Percentiles rank a stretch among this genome's conserved stretches.
These are phyloP conservation scores for Mystacides longicornis DNA, from an alignment of 2,888 invertebrate genomes.

Conservation along the genomic window DNA sequence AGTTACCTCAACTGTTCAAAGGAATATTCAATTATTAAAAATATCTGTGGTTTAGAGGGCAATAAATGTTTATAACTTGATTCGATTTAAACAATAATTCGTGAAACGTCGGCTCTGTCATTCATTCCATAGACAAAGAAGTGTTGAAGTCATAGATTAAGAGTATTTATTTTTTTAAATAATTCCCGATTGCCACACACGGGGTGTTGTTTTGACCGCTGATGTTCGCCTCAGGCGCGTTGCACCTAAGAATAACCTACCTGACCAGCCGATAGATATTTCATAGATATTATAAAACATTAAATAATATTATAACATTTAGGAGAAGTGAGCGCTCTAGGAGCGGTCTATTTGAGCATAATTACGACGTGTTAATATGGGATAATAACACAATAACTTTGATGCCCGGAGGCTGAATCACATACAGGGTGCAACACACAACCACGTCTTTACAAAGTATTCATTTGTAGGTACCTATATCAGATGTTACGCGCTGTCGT, in stretches of 20 bases:
- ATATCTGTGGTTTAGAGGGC: not conserved
- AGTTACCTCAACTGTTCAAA: too few relatives aligned
- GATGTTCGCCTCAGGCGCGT: not conserved
- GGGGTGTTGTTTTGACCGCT: conserved; percentile 1
- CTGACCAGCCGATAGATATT: not conserved
- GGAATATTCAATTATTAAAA: too few relatives aligned
- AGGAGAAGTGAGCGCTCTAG: not conserved
- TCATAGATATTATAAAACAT: not conserved
- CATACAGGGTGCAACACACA: too few relatives aligned
- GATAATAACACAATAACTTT: conserved; percentile 19
- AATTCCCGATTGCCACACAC: not conserved
- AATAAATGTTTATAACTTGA: not conserved
- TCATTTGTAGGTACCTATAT: too few relatives aligned
- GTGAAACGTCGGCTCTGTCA: not conserved
- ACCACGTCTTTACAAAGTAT: too few relatives aligned
- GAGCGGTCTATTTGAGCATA: conserved; percentile 17
- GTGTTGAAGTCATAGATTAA: not conserved
- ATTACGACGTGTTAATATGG: conserved; percentile 25
- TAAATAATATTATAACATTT: not conserved
- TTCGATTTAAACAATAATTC: not conserved
- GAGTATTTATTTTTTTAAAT: not conserved
- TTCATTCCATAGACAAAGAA: not conserved
- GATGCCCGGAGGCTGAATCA: not conserved
- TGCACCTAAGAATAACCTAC: not conserved
- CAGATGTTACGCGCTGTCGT: too few relatives aligned